Evolutionary conservation across 2,888 invertebrate species (phyloP).

Genomic region (Lithophane socia): DNA sequence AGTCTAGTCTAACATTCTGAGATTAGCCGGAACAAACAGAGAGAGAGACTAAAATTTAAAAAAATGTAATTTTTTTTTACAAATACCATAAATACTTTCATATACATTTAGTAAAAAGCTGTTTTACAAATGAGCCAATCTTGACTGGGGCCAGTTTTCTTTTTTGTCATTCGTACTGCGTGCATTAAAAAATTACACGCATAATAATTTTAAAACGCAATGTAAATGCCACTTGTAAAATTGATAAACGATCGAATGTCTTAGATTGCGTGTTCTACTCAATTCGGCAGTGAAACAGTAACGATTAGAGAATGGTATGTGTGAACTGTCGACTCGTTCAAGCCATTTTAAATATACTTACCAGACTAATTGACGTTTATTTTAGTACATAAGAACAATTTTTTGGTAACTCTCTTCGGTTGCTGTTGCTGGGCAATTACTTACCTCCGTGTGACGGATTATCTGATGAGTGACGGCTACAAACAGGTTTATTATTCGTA

Average conservation of each 20-base stretch:
- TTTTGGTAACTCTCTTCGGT: slow-evolving; percentile 32
- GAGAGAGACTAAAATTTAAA: no score
- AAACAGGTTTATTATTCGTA: slow-evolving; percentile 22
- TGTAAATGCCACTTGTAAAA: slow-evolving; percentile 40
- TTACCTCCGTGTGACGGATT: neutral
- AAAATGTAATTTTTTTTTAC: no score
- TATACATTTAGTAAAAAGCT: no score
- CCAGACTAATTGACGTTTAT: slow-evolving; percentile 56
- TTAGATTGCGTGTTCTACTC: slow-evolving; percentile 52
- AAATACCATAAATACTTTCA: no score
- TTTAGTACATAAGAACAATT: slow-evolving; percentile 39
- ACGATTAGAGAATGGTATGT: slow-evolving; percentile 56
- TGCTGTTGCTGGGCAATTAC: slow-evolving; percentile 41
- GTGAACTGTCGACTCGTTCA: slow-evolving; percentile 53
- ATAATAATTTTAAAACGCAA: slow-evolving; percentile 32
- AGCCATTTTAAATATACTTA: slow-evolving; percentile 34
- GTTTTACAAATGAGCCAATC: neutral
- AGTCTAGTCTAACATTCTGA: no score
- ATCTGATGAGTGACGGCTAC: slow-evolving; percentile 10
- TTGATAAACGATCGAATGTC: slow-evolving; percentile 47
- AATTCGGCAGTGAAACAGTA: slow-evolving; percentile 48
- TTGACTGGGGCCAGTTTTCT: neutral
- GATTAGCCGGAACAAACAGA: no score
- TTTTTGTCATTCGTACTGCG: slow-evolving; percentile 22
- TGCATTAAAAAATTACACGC: slow-evolving; percentile 21